Evolutionary conservation across 2,888 invertebrate genomes (phyloP).

Genomic region (Acrobasis suavella): DNA sequence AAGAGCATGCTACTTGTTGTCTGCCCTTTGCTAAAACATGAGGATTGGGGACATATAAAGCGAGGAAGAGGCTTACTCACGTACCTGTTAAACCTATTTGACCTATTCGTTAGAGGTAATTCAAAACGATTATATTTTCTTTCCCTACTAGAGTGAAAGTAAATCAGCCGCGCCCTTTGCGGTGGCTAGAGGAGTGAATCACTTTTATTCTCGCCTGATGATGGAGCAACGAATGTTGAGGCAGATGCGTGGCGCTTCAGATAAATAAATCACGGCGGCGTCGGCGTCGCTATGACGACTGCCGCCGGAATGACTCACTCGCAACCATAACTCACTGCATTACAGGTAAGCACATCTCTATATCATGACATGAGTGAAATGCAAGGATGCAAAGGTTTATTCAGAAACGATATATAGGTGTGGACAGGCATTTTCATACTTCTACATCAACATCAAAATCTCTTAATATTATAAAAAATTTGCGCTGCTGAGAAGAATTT

Average conservation of each 20-base stretch:
- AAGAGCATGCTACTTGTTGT: too few relatives aligned
- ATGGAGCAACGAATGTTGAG: slow-evolving; percentile 22
- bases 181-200: slow-evolving; percentile 15
- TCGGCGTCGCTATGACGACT: slow-evolving; percentile 27
- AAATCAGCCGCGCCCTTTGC: slow-evolving; percentile 4
- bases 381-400: not conserved
- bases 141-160: slow-evolving; percentile 1
- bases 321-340: slow-evolving; percentile 19
- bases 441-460: too few relatives aligned
- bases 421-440: too few relatives aligned
- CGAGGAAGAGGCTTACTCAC: too few relatives aligned
- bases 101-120: not conserved
- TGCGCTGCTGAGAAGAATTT: too few relatives aligned
- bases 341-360: slow-evolving; percentile 6
- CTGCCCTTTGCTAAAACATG: too few relatives aligned
- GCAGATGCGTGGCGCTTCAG: slow-evolving; percentile 19
- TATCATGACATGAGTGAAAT: not conserved
- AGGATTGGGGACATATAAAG: too few relatives aligned
- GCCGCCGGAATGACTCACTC: slow-evolving; percentile 12
- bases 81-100: too few relatives aligned
- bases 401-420: too few relatives aligned
- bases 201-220: slow-evolving; percentile 21
- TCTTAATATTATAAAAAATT: too few relatives aligned
- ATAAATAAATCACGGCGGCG: slow-evolving; percentile 25
- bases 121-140: not conserved